Base-by-base conservation (phyloP, 2,797 vertebrate species). In the Apodemus agrarius region DNA sequence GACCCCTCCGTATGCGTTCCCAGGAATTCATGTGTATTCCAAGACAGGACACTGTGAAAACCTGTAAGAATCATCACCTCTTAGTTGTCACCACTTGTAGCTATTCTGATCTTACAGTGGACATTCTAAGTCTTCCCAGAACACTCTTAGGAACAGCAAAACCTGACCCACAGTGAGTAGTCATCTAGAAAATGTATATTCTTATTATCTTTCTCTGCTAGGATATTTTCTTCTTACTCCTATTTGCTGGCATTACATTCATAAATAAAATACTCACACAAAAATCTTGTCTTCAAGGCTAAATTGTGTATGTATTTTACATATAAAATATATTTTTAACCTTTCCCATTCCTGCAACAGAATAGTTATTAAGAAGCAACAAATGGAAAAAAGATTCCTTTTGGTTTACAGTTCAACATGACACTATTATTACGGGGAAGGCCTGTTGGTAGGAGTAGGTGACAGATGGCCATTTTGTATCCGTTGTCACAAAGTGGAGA, bases 231-330 rank as follows among this genome's bases (percentile, higher is more conserved):
- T 40, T 63, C 34, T 91, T 84, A 57, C 12, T 90, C 21, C 22
- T 91, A 19, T 26, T 91, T 0, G 83, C 43, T 93, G 46, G 22
- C 49, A 65, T 91, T 49, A 84, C 6, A 83, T 80, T 93, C 9
- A 74, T 72, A 93, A 81, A 92, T 76, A 90, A 87, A 87, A 49
- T 63, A 76, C 24, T n/a, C 40, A 74, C 24, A 78, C 31, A 10
- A 43, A 49, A 87, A 37, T 46, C 40, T n/a, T n/a, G n/a, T n/a
- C 61, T 86, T 76, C 82, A 34, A 49, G 54, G 31, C 65, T 88
- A 72, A 86, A 40, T 89, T 52, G 21, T 69, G n/a, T 94, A n/a
- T 76, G 22, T 80, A 82, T 94, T 85, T 74, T 54, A 74, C 16
- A 63, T 40, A n/a, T 46, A 37, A 90, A 16, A 22, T 84, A 40